phyloP scores from a whole-genome alignment of 1,140 invertebrate genomes.

The Polypedilum pembai region DNA sequence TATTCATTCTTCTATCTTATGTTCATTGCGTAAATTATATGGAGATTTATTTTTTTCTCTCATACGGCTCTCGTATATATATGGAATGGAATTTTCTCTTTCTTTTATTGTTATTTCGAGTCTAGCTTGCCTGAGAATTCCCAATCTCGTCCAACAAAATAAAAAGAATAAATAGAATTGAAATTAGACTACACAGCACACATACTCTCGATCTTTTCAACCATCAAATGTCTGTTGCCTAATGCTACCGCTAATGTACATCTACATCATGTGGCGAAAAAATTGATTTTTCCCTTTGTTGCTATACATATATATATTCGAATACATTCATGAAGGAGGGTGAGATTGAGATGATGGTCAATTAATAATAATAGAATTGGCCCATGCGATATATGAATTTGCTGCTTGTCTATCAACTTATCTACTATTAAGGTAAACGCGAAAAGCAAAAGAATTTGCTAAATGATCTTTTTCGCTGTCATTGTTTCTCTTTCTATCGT shows the following conservation, averaged over 20 bases:
- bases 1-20: background rate
- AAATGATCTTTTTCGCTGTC: too few species aligned
- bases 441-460: too few species aligned
- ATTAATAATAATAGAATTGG: too few species aligned
- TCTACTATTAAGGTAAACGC: too few species aligned
- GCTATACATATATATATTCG: too few species aligned
- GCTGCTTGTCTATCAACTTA: too few species aligned
- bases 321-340: background rate
- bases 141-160: background rate
- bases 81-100: constrained; percentile 14
- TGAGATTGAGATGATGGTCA: too few species aligned
- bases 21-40: constrained; percentile 6
- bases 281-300: constrained; percentile 3
- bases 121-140: background rate
- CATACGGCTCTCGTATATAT: constrained; percentile 16
- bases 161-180: background rate
- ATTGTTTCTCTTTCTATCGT: too few species aligned
- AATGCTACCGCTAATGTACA: background rate
- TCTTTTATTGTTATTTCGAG: background rate
- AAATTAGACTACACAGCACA: background rate
- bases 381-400: too few species aligned
- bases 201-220: background rate
- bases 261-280: constrained; percentile 17
- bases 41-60: constrained; percentile 14
- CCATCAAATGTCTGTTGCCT: too few species aligned